phyloP scores from a whole-genome alignment of 2,888 invertebrate species.

The Mythimna impura region DNA sequence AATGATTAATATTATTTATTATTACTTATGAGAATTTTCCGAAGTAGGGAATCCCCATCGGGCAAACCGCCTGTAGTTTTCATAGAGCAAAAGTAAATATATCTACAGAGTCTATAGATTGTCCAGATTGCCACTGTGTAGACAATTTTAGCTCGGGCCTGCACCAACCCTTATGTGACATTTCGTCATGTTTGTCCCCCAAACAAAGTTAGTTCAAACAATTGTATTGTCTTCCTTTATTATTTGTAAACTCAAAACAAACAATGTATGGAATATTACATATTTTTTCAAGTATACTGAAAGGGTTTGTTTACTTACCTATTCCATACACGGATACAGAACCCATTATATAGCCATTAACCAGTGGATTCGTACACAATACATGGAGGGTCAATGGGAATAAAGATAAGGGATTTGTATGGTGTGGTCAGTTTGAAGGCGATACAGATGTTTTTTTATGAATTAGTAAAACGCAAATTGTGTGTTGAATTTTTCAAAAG shows the following conservation, averaged over 20 bases:
- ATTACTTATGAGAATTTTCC: neutral
- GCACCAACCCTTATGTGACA: slow-evolving; percentile 3
- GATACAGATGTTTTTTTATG: neutral
- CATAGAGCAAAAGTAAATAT: neutral
- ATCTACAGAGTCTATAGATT: too few relatives aligned
- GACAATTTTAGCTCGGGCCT: neutral
- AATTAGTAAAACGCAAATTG: slow-evolving; percentile 12
- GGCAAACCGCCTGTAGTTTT: neutral
- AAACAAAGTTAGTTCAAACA: slow-evolving; percentile 43
- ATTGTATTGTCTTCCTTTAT: slow-evolving; percentile 31
- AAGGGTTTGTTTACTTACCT: slow-evolving; percentile 26
- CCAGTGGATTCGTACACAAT: slow-evolving; percentile 38
- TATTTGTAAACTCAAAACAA: slow-evolving; percentile 31
- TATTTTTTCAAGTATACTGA: slow-evolving; percentile 30
- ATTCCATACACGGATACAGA: slow-evolving; percentile 28
- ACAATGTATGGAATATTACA: slow-evolving; percentile 22
- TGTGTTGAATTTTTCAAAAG: neutral
- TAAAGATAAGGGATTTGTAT: slow-evolving; percentile 29
- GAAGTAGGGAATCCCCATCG: neutral
- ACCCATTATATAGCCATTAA: slow-evolving; percentile 42
- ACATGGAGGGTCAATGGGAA: slow-evolving; percentile 46
- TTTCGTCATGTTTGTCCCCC: slow-evolving; percentile 31
- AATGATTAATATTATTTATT: too few relatives aligned
- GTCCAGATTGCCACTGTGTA: neutral
- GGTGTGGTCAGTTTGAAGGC: neutral